phyloP scores from a whole-genome alignment of 2,888 invertebrate genomes.

The Melinopterus prodromus region DNA sequence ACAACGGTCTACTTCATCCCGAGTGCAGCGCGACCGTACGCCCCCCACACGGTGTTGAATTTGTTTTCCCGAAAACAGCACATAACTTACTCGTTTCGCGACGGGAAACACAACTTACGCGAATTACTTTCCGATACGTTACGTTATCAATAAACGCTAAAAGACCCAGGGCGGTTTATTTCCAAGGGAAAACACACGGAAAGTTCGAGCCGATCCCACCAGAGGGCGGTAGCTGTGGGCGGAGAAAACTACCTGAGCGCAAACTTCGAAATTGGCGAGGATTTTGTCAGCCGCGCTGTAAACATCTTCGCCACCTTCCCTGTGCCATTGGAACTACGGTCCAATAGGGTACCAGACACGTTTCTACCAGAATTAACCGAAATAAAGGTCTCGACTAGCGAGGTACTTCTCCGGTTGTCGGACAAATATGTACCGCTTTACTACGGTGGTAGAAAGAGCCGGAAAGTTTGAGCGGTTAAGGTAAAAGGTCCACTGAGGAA shows the following conservation, averaged over 20 bases:
- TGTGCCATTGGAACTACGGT: neutral
- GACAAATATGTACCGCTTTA: neutral
- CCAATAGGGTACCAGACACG: neutral
- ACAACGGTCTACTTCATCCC: constrained; percentile 4
- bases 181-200: neutral
- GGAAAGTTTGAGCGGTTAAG: neutral
- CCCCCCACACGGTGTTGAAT: neutral
- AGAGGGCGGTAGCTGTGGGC: neutral
- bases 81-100: neutral
- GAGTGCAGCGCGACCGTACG: neutral
- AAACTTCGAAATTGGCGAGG: neutral
- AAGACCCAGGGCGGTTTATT: neutral
- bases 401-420: neutral
- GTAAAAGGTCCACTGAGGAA: neutral
- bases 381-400: neutral
- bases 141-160: neutral
- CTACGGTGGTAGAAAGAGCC: neutral
- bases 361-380: neutral
- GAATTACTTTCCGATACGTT: neutral
- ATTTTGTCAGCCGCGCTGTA: neutral
- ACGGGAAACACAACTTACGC: neutral
- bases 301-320: neutral
- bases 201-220: neutral
- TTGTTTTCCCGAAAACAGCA: neutral
- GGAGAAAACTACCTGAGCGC: neutral